Conservation (phyloP, 1,140 invertebrate species). For the Leucophenga varia region DNA sequence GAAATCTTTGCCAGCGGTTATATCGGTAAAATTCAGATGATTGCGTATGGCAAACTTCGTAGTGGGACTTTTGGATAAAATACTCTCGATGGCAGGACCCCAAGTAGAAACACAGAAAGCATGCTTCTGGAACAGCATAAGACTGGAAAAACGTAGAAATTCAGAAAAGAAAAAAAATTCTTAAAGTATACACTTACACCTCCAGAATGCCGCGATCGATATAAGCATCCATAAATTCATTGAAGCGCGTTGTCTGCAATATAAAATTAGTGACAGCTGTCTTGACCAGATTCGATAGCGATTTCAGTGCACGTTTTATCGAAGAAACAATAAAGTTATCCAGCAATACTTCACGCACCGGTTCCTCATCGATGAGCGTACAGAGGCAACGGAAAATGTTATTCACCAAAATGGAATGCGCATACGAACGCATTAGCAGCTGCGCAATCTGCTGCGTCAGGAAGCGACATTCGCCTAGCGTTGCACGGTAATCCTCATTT, state of each 20-base stretch:
- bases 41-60: constrained; percentile 51
- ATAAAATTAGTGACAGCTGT: constrained; percentile 49
- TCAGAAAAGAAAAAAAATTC: neutral
- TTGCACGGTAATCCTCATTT: constrained; percentile 34
- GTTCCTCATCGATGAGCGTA: constrained; percentile 38
- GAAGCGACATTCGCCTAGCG: constrained; percentile 13
- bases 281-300: constrained; percentile 43
- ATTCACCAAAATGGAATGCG: constrained; percentile 41
- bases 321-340: constrained; percentile 35
- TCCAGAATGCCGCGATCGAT: constrained; percentile 44
- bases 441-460: constrained; percentile 35
- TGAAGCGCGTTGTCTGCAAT: constrained; percentile 44
- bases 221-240: constrained; percentile 38
- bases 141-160: constrained; percentile 9
- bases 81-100: constrained; percentile 47
- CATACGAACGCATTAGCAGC: constrained; percentile 40
- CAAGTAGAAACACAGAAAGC: constrained; percentile 47
- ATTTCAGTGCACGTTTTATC: constrained; percentile 42
- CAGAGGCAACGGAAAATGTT: constrained; percentile 48
- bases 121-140: constrained; percentile 40
- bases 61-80: constrained; percentile 43
- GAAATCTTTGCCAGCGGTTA: constrained; percentile 42
- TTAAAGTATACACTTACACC: constrained; percentile 23
- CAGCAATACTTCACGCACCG: constrained; percentile 24
- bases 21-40: constrained; percentile 41